Conservation (phyloP, 2,113 vertebrate species). For the Rhineura floridana region DNA sequence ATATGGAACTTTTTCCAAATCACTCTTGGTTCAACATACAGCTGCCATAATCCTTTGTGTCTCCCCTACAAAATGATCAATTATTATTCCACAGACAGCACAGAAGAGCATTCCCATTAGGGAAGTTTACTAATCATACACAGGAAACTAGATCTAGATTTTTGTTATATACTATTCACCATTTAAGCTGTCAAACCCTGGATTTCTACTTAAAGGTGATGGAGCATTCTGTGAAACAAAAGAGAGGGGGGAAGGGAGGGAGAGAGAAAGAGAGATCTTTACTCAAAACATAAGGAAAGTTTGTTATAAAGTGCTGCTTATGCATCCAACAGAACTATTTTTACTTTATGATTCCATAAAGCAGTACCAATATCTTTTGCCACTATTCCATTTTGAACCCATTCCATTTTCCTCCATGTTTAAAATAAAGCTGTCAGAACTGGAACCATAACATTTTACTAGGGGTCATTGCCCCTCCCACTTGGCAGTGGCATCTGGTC, state of each 20-base stretch:
- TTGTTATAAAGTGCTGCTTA: neutral
- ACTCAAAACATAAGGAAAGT: neutral
- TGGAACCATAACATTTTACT: no score
- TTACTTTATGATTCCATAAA: no score
- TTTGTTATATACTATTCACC: neutral
- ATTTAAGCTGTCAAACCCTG: neutral
- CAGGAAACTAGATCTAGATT: neutral
- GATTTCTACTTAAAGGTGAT: neutral
- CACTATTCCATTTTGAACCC: no score
- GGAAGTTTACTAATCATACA: conserved; percentile 41
- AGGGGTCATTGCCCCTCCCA: no score
- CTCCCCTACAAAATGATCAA: neutral
- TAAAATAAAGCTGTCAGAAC: neutral
- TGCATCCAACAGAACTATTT: neutral
- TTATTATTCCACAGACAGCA: neutral
- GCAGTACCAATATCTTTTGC: neutral
- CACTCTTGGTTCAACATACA: neutral
- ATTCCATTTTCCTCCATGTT: neutral
- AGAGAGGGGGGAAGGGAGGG: neutral
- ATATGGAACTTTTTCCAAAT: neutral
- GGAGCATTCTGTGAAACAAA: neutral
- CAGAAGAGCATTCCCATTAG: conserved; percentile 9
- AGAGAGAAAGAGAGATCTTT: neutral
- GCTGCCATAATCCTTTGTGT: neutral
- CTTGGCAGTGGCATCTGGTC: no score